Conservation (phyloP, 2,797 vertebrate genomes). For the Dallia pectoralis region DNA sequence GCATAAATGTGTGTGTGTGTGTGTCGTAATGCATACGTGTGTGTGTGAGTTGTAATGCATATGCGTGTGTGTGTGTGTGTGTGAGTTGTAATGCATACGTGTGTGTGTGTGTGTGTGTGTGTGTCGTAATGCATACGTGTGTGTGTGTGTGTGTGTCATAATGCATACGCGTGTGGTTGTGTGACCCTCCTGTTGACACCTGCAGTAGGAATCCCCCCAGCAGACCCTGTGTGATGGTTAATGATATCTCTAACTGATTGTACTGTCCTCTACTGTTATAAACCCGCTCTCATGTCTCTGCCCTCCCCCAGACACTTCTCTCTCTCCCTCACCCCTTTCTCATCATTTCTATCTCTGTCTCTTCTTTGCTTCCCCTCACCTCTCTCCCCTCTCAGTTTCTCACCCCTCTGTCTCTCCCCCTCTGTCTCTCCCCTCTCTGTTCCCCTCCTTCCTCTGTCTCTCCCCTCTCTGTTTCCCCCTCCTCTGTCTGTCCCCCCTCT, state of each 20-base stretch:
- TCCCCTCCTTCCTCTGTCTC: neutral
- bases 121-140: no score
- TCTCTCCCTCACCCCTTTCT: conserved; percentile 21
- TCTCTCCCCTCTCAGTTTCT: conserved; percentile 19
- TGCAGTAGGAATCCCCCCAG: conserved; percentile 66
- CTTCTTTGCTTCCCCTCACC: no score
- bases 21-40: no score
- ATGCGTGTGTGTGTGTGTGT: conserved; percentile 7
- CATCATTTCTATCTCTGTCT: no score
- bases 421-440: neutral
- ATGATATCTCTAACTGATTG: conserved; percentile 69
- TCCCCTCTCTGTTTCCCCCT: neutral
- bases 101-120: no score
- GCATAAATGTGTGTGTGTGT: no score
- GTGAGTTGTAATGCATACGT: no score
- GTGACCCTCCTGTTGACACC: conserved; percentile 45
- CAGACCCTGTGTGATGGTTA: conserved; percentile 63
- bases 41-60: no score
- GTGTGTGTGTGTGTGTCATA: conserved; percentile 13
- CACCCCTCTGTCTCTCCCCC: neutral
- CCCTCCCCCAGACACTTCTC: conserved; percentile 39
- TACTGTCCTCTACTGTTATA: conserved; percentile 56
- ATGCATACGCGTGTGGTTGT: neutral
- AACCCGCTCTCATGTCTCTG: conserved; percentile 57
- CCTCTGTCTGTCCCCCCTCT: conserved; percentile 12